These are phyloP conservation scores for Chondrilla cf. caribensis DNA, from an alignment of 37 sponge, comb jelly and placozoan species.

Conservation along the genomic window DNA sequence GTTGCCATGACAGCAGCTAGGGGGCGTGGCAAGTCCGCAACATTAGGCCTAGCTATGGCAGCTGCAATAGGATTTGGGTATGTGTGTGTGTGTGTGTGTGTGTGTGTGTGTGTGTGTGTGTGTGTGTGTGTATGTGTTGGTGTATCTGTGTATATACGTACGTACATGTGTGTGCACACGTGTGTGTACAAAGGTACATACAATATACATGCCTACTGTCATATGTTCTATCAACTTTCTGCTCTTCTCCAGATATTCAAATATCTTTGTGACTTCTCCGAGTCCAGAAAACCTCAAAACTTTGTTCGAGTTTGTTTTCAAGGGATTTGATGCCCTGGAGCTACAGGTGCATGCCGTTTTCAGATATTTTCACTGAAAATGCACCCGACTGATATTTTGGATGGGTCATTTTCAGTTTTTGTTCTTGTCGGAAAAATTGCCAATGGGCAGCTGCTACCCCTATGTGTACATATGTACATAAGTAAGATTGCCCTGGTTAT, in stretches of 20 bases:
- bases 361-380: too few relatives aligned
- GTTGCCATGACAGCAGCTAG: constrained; percentile 95
- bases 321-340: constrained; percentile 87
- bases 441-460: too few relatives aligned
- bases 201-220: too few relatives aligned
- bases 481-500: too few relatives aligned
- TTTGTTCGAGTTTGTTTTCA: constrained; percentile 93
- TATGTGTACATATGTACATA: too few relatives aligned
- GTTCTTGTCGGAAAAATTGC: too few relatives aligned
- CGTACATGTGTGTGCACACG: neutral
- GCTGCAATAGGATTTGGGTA: constrained; percentile 90
- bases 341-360: constrained; percentile 47
- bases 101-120: neutral
- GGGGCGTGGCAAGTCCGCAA: constrained; percentile 96
- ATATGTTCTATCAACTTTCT: too few relatives aligned
- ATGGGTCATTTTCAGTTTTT: too few relatives aligned
- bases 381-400: too few relatives aligned
- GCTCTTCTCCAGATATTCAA: constrained; percentile 96
- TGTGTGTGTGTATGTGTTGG: neutral
- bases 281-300: constrained; percentile 94
- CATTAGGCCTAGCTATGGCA: constrained; percentile 89
- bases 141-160: neutral
- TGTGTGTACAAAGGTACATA: neutral
- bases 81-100: neutral
- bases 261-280: constrained; percentile 95